These are phyloP conservation scores for Caenorhabditis sp. DNA, from an alignment of 2,888 invertebrate genomes.

Conservation along the genomic window DNA sequence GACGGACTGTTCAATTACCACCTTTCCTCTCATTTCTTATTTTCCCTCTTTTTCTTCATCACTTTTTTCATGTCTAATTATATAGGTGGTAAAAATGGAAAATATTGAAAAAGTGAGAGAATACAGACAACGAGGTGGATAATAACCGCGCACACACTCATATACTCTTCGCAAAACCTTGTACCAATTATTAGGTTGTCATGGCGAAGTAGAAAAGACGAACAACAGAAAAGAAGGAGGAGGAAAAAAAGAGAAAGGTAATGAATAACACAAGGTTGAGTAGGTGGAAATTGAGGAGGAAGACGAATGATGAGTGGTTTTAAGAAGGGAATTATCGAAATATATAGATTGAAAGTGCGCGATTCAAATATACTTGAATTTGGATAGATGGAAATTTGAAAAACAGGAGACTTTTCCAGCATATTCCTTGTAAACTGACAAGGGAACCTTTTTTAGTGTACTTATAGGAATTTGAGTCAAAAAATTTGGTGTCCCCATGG, in stretches of 20 bases:
- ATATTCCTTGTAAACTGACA: too few relatives aligned
- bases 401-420: too few relatives aligned
- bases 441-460: too few relatives aligned
- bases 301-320: neutral
- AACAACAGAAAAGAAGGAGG: neutral
- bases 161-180: neutral
- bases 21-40: neutral
- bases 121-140: too few relatives aligned
- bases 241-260: neutral
- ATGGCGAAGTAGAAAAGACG: neutral
- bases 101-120: too few relatives aligned
- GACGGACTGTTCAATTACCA: conserved; percentile 1
- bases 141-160: neutral
- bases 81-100: neutral
- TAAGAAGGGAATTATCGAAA: neutral
- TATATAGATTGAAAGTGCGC: neutral
- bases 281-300: neutral
- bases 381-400: too few relatives aligned
- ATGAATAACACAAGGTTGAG: neutral
- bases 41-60: neutral
- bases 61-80: neutral
- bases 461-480: too few relatives aligned
- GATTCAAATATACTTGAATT: too few relatives aligned
- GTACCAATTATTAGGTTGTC: conserved; percentile 1
- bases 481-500: too few relatives aligned